Base-by-base conservation (phyloP, 2,888 invertebrate species). In the Melanargia galathea region DNA sequence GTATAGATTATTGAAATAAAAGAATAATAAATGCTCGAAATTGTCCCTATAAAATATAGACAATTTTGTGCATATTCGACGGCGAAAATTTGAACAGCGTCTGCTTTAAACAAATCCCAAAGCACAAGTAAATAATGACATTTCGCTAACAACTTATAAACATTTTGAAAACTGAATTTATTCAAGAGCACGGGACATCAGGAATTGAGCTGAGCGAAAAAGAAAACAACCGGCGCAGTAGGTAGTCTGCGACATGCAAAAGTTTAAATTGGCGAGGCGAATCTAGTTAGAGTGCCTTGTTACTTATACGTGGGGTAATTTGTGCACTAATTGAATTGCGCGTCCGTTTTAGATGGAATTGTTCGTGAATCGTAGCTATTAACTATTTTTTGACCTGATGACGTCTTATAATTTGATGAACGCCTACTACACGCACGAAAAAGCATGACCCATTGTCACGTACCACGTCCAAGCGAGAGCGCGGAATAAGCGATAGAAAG, bases 271-370 rank as follows among this genome's bases (percentile, higher is more conserved):
- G 65, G 63, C 68, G 49, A 60, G 66, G 65, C 63, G 64, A 64
- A 70, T 66, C 64, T 63, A 65, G 66, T 67, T 65, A 66, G 54
- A 64, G 62, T 63, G 58, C 40, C 60, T 61, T 54, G 64, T 64
- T 66, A 60, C 64, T 66, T 64, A 62, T 66, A 65, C 65, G 54
- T 60, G 20, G 61, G n/a, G 49, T 68, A 67, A 71, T 69, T 70
- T 64, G 65, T 66, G 56, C 54, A 62, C 61, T 68, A 71, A 71
- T 71, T 71, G 67, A 69, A 70, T 70, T 63, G 65, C 61, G 52
- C 52, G 51, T 40, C 24, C 49, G 58, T 46, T 63, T 59, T 43
- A 60, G 52, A 20, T 56, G 62, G 40, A 18, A 56, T 49, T 54
- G 65, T 60, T 22, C 61, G 13, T 11, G 16, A n/a, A 40, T 48